phyloP scores from a whole-genome alignment of 1,140 invertebrate species.

The Euborellia annulipes region DNA sequence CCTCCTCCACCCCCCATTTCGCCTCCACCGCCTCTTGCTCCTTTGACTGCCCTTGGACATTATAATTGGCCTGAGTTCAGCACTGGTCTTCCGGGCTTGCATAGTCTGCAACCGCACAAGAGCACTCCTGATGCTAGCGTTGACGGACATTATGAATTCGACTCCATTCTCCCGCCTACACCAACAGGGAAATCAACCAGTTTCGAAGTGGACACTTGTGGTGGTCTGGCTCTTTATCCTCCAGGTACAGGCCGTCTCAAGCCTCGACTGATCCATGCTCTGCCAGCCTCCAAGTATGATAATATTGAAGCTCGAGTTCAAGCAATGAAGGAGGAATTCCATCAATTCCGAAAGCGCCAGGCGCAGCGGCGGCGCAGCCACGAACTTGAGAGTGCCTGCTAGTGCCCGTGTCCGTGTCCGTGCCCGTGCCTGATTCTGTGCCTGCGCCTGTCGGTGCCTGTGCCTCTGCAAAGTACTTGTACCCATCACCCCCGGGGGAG shows the following conservation, averaged over 20 bases:
- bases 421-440: no score
- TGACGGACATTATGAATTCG: slow-evolving; percentile 91
- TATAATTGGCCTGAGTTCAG: slow-evolving; percentile 33
- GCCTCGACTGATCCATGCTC: no score
- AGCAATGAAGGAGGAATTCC: slow-evolving; percentile 90
- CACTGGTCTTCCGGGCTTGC: slow-evolving; percentile 27
- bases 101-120: slow-evolving; percentile 29
- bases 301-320: slow-evolving; percentile 81
- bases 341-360: slow-evolving; percentile 77
- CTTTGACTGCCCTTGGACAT: slow-evolving; percentile 18
- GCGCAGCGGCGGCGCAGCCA: slow-evolving; percentile 46
- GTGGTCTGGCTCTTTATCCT: no score
- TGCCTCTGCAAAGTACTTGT: no score
- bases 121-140: slow-evolving; percentile 62
- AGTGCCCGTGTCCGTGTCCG: no score
- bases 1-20: slow-evolving; percentile 32
- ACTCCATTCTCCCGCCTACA: slow-evolving; percentile 55
- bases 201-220: no score
- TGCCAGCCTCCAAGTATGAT: slow-evolving; percentile 38
- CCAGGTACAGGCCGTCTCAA: no score
- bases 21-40: slow-evolving; percentile 16
- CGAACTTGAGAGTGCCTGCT: slow-evolving; percentile 62
- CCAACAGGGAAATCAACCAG: slow-evolving; percentile 30
- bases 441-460: no score
- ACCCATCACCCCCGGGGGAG: no score